Evolutionary conservation across 2,888 invertebrate species (phyloP).

Genomic region (Andrena praecox): DNA sequence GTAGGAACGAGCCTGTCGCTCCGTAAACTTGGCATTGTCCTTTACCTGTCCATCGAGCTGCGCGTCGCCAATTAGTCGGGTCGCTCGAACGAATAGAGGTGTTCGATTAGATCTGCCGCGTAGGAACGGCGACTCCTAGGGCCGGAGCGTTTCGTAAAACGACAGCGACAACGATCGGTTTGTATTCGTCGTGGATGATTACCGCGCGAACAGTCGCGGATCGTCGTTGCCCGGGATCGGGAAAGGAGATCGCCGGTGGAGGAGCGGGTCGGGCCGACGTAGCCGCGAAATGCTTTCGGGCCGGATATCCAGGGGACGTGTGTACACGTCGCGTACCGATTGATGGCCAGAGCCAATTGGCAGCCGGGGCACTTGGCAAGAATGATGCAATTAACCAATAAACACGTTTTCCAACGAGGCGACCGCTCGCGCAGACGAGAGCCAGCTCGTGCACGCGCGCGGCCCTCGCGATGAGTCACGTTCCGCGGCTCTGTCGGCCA

Average conservation of each 20-base stretch:
- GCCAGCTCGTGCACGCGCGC: slow-evolving; percentile 24
- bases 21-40: too few relatives aligned
- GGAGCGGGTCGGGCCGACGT: background rate
- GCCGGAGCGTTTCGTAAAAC: slow-evolving; percentile 28
- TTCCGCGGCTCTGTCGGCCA: slow-evolving; percentile 23
- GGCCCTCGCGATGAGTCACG: slow-evolving; percentile 46
- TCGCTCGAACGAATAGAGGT: slow-evolving; percentile 36
- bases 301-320: slow-evolving; percentile 70
- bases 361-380: slow-evolving; percentile 79
- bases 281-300: slow-evolving; percentile 69
- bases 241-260: slow-evolving; percentile 12
- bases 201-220: background rate
- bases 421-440: slow-evolving; percentile 26
- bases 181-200: slow-evolving; percentile 20
- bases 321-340: slow-evolving; percentile 70
- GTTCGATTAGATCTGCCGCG: slow-evolving; percentile 32
- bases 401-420: slow-evolving; percentile 79
- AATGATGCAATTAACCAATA: slow-evolving; percentile 83
- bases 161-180: slow-evolving; percentile 27
- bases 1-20: too few relatives aligned
- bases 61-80: slow-evolving; percentile 40
- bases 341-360: slow-evolving; percentile 78
- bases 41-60: slow-evolving; percentile 33
- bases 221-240: background rate
- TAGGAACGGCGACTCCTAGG: background rate